These are phyloP conservation scores for Vanessa tameamea DNA, from an alignment of 1,140 invertebrate species.

Conservation along the genomic window DNA sequence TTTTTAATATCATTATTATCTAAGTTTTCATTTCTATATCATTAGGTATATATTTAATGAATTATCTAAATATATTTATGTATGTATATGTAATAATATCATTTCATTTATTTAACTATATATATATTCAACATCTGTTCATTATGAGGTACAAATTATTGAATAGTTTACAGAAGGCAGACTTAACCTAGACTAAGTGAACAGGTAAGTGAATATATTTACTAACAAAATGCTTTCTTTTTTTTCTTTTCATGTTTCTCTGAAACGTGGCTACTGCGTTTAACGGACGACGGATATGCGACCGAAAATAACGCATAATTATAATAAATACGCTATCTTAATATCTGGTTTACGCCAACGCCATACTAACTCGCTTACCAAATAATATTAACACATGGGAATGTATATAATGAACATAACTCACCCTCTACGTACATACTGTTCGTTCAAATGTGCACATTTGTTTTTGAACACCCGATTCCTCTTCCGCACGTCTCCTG, in stretches of 20 bases:
- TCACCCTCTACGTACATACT: not conserved
- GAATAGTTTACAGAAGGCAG: constrained; percentile 21
- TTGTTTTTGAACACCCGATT: not conserved
- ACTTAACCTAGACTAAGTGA: constrained; percentile 48
- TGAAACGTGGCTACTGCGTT: constrained; percentile 76
- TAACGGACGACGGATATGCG: constrained; percentile 61
- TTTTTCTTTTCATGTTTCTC: constrained; percentile 81
- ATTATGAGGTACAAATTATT: not conserved
- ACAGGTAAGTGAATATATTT: constrained; percentile 46
- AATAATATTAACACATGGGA: constrained; percentile 63
- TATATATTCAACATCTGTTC: not conserved
- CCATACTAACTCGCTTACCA: constrained; percentile 73
- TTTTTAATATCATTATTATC: no score
- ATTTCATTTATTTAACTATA: no score
- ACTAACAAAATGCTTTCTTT: constrained; percentile 82
- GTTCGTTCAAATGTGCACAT: not conserved
- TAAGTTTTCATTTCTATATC: not conserved
- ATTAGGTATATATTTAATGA: not conserved
- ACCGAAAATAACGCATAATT: constrained; percentile 62
- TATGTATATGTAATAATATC: no score
- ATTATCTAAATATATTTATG: no score
- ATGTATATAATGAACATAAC: constrained; percentile 57
- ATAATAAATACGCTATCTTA: constrained; percentile 65
- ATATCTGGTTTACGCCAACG: constrained; percentile 79
- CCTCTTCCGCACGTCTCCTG: no score